Percentiles rank a stretch among this genome's conserved stretches.
Evolutionary conservation across 1,140 invertebrate species (phyloP).

Genomic region (Drosophila yakuba): DNA sequence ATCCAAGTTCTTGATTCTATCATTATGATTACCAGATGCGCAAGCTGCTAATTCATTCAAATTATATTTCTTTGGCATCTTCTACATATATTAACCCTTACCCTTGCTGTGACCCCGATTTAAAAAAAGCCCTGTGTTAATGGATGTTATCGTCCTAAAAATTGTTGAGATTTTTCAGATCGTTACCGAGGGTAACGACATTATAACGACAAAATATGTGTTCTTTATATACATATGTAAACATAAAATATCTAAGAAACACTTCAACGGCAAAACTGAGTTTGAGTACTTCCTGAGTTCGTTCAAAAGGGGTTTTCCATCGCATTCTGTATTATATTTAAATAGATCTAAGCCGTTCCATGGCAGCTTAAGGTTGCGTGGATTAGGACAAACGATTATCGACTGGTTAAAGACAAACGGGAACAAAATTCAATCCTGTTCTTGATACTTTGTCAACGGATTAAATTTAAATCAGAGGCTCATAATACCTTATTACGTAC

Average conservation of each 20-base stretch:
- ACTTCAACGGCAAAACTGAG: constrained; percentile 21
- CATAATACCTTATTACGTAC: not conserved
- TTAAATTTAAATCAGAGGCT: constrained; percentile 10
- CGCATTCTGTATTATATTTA: constrained; percentile 62
- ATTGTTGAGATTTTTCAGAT: constrained; percentile 18
- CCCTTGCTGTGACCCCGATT: too few relatives aligned
- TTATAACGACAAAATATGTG: too few relatives aligned
- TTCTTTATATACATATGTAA: too few relatives aligned
- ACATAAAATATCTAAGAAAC: constrained; percentile 25
- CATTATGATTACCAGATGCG: constrained; percentile 4
- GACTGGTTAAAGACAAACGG: constrained; percentile 8
- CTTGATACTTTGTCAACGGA: not conserved
- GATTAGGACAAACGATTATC: constrained; percentile 48
- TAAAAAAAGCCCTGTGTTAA: too few relatives aligned
- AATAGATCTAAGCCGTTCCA: constrained; percentile 4
- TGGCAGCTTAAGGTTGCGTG: constrained; percentile 18
- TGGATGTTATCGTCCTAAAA: constrained; percentile 4
- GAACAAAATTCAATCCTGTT: constrained; percentile 13
- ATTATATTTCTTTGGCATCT: not conserved
- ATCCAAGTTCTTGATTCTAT: constrained; percentile 42
- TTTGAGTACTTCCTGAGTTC: not conserved
- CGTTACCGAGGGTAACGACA: constrained; percentile 4
- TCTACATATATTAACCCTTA: too few relatives aligned
- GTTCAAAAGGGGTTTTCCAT: constrained; percentile 38
- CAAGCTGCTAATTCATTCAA: constrained; percentile 42